These are phyloP conservation scores for Periphyllus acericola DNA, from an alignment of 2,888 invertebrate species.

Conservation along the genomic window DNA sequence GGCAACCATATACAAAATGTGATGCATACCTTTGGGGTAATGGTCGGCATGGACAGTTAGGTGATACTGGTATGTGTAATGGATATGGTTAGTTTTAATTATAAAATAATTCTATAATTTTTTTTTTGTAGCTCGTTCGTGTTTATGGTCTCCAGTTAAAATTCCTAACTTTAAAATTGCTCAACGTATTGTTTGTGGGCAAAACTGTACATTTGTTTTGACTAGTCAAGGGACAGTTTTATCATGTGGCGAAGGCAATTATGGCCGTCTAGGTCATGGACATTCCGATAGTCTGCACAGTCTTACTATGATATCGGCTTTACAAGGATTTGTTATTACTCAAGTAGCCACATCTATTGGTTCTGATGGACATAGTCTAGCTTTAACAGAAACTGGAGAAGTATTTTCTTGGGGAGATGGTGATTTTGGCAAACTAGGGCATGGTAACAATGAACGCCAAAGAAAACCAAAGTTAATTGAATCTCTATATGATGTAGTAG, in stretches of 20 bases:
- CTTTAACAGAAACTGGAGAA: constrained; percentile 75
- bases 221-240: constrained; percentile 73
- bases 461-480: constrained; percentile 74
- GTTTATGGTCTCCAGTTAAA: constrained; percentile 72
- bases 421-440: constrained; percentile 75
- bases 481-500: constrained; percentile 73
- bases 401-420: constrained; percentile 77
- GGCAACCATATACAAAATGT: constrained; percentile 75
- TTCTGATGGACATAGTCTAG: constrained; percentile 75
- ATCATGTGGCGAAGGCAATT: constrained; percentile 75
- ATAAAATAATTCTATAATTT: constrained; percentile 66
- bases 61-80: constrained; percentile 68
- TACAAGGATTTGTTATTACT: constrained; percentile 75
- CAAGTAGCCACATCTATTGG: constrained; percentile 74
- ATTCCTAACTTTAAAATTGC: constrained; percentile 69
- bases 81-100: background rate
- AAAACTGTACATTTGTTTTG: constrained; percentile 75
- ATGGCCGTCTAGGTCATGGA: constrained; percentile 74
- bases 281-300: constrained; percentile 74
- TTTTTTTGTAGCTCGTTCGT: constrained; percentile 61
- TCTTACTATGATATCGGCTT: constrained; percentile 71
- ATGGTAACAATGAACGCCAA: constrained; percentile 75
- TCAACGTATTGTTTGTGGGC: constrained; percentile 74
- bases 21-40: constrained; percentile 74
- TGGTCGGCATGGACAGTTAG: constrained; percentile 74